Conservation (phyloP, 2,888 invertebrate species). For the Amitus sp. region DNA sequence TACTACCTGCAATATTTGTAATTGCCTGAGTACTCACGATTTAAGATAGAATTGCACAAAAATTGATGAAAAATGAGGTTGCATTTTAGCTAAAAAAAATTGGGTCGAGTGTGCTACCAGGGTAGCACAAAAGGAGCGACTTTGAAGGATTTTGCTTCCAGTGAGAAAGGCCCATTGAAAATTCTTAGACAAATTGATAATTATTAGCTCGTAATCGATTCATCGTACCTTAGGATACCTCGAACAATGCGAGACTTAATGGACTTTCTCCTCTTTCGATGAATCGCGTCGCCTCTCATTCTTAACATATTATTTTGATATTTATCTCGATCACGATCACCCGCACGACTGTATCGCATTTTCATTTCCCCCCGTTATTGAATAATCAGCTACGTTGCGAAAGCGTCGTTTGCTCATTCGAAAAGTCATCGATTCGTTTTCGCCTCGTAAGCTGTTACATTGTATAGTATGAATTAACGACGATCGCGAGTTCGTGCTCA, state of each 20-base stretch:
- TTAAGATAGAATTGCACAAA: too few species aligned
- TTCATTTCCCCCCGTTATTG: conserved; percentile 11
- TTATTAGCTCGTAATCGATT: neutral
- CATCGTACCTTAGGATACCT: conserved; percentile 23
- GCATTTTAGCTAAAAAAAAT: too few species aligned
- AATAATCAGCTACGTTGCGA: conserved; percentile 7
- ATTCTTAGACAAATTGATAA: conserved; percentile 5
- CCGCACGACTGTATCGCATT: conserved; percentile 3
- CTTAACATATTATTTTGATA: conserved; percentile 13
- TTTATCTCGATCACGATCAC: conserved; percentile 18
- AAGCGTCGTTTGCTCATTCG: conserved; percentile 1
- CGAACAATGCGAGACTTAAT: conserved; percentile 17
- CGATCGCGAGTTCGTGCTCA: conserved; percentile 17
- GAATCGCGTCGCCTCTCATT: conserved; percentile 8
- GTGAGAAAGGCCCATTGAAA: conserved; percentile 4
- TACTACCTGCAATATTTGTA: too few species aligned
- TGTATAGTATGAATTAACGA: conserved; percentile 24
- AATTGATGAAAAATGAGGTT: too few species aligned
- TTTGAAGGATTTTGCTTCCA: too few species aligned
- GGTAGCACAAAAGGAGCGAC: too few species aligned
- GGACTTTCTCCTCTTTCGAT: conserved; percentile 16
- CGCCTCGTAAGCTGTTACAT: conserved; percentile 10
- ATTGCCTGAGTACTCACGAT: too few species aligned
- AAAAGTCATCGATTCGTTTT: conserved; percentile 15
- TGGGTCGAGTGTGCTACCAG: too few species aligned